Evolutionary conservation across 2,888 invertebrate species (phyloP).

Genomic region (Drosophila conformis): DNA sequence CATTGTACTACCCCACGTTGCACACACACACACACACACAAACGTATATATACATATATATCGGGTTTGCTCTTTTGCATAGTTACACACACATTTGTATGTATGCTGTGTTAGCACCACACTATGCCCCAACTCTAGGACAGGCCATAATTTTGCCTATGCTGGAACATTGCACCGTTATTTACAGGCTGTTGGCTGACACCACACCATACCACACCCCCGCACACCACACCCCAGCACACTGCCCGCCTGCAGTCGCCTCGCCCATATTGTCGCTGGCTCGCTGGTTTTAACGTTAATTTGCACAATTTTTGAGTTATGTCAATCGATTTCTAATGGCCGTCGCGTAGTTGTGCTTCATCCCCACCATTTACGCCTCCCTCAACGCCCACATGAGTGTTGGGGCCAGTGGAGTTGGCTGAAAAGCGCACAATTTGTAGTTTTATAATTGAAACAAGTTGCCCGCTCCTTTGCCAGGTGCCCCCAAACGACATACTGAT

Average conservation of each 20-base stretch:
- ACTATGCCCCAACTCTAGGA: conserved; percentile 6
- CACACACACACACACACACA: conserved; percentile 2
- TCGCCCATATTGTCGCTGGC: conserved; percentile 68
- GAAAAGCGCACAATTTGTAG: conserved; percentile 64
- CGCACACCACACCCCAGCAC: background rate
- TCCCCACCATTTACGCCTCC: background rate
- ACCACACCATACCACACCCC: background rate
- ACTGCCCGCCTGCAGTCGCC: conserved; percentile 14
- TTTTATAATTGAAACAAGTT: conserved; percentile 70
- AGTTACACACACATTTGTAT: conserved; percentile 32
- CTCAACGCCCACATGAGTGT: background rate
- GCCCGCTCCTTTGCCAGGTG: conserved; percentile 18
- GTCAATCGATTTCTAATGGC: conserved; percentile 82
- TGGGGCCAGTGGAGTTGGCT: conserved; percentile 15
- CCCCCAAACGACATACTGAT: background rate
- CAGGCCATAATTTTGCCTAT: conserved; percentile 60
- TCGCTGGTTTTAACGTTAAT: conserved; percentile 79
- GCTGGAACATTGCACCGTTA: conserved; percentile 50
- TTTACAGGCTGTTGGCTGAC: conserved; percentile 55
- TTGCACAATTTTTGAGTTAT: conserved; percentile 82
- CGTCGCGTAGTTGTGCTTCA: conserved; percentile 42
- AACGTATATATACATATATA: background rate
- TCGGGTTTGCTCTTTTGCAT: conserved; percentile 12
- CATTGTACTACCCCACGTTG: conserved; percentile 48
- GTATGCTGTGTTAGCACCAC: conserved; percentile 17